phyloP scores from a whole-genome alignment of 2,888 invertebrate species.

The Orthosia incerta region DNA sequence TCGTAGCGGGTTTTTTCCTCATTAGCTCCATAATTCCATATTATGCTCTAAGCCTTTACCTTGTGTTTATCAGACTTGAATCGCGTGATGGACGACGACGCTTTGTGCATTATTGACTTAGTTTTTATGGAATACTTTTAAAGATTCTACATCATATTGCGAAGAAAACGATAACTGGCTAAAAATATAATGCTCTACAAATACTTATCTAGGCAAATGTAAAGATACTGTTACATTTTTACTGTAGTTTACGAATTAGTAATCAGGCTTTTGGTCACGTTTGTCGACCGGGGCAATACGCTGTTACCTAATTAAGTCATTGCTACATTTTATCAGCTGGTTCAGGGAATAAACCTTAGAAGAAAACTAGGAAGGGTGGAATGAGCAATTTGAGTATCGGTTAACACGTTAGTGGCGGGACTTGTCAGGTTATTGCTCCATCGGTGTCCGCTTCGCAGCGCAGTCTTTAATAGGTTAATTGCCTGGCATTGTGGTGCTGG shows the following conservation, averaged over 20 bases:
- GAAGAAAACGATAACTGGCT: constrained; percentile 32
- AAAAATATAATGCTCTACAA: constrained; percentile 28
- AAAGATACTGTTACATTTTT: constrained; percentile 27
- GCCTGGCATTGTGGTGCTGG: constrained; percentile 90
- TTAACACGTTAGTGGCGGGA: constrained; percentile 78
- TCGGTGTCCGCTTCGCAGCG: constrained; percentile 81
- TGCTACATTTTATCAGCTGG: constrained; percentile 19
- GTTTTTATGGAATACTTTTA: constrained; percentile 58
- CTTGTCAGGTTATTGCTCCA: constrained; percentile 85
- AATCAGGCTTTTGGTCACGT: constrained; percentile 20
- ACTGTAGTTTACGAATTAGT: constrained; percentile 12
- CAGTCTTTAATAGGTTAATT: constrained; percentile 90
- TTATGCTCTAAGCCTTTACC: constrained; percentile 81
- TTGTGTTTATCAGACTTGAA: constrained; percentile 86
- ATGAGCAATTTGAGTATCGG: constrained; percentile 68
- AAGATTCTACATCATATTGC: constrained; percentile 38
- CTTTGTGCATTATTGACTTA: constrained; percentile 71
- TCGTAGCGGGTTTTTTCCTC: constrained; percentile 90
- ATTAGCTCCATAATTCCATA: constrained; percentile 87
- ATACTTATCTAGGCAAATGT: constrained; percentile 22
- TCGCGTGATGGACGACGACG: constrained; percentile 79
- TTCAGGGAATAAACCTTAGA: constrained; percentile 23
- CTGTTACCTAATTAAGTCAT: constrained; percentile 13
- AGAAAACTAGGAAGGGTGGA: constrained; percentile 30
- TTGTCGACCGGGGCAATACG: constrained; percentile 11